Evolutionary conservation across 30 jellyfish, hydroid and myxozoan species (phyloP).

Genomic region (Sanderia malayensis): DNA sequence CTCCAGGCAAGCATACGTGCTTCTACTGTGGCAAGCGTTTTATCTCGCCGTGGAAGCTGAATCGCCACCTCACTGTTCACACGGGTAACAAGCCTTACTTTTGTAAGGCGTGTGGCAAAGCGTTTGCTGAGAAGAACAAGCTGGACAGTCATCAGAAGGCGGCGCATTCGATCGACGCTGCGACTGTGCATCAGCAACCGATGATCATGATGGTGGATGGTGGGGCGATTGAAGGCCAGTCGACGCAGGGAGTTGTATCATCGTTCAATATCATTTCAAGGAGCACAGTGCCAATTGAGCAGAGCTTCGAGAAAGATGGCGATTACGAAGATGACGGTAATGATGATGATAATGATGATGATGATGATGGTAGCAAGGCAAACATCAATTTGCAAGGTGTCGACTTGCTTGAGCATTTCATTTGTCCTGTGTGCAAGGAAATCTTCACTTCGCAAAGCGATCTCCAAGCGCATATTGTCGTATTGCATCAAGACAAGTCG

Average conservation of each 20-base stretch:
- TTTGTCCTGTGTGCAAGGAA: slow-evolving; percentile 14
- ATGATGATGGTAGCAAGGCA: not conserved
- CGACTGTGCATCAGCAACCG: slow-evolving; percentile 19
- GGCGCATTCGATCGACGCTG: slow-evolving; percentile 26
- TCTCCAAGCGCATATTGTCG: slow-evolving; percentile 4
- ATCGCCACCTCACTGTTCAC: slow-evolving; percentile 52
- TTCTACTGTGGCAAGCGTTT: slow-evolving; percentile 23
- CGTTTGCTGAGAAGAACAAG: slow-evolving; percentile 59
- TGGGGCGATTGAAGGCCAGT: too few species aligned
- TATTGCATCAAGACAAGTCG: slow-evolving; percentile 10
- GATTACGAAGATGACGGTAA: slow-evolving; percentile 16
- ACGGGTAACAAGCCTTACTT: slow-evolving; percentile 55
- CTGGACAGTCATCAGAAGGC: slow-evolving; percentile 48
- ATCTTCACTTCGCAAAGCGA: not conserved
- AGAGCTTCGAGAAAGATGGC: not conserved
- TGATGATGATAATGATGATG: not conserved
- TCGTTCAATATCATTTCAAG: slow-evolving; percentile 57
- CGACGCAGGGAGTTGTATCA: slow-evolving; percentile 38
- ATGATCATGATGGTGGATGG: slow-evolving; percentile 22
- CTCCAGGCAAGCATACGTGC: slow-evolving; percentile 45
- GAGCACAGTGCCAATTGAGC: slow-evolving; percentile 8
- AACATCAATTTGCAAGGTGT: too few species aligned
- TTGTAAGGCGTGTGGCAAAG: slow-evolving; percentile 50
- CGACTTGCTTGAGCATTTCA: too few species aligned
- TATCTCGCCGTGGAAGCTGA: slow-evolving; percentile 63